Evolutionary conservation across 2,113 vertebrate genomes (phyloP).

Genomic region (Apus apus): DNA sequence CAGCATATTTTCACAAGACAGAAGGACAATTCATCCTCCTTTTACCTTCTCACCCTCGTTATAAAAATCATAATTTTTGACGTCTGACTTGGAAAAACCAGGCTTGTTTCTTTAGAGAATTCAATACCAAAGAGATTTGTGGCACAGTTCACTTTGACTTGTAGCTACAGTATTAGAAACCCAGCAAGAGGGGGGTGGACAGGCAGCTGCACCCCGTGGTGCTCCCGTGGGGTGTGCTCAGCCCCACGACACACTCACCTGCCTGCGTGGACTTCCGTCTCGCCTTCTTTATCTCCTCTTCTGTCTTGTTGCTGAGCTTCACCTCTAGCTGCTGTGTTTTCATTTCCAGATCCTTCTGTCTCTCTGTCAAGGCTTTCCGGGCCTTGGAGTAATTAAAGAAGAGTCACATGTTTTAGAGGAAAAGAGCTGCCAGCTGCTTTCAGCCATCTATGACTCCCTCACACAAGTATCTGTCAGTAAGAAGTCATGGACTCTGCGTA

Average conservation of each 20-base stretch:
- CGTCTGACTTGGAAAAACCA: background rate
- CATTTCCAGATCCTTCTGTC: constrained; percentile 95
- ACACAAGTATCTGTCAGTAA: background rate
- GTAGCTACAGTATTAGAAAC: background rate
- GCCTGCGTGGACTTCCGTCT: constrained; percentile 97
- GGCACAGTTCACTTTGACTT: background rate
- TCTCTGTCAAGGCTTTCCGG: constrained; percentile 90
- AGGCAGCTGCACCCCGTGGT: background rate
- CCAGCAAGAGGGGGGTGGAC: fast-evolving
- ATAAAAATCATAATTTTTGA: background rate
- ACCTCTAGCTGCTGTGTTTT: constrained; percentile 97
- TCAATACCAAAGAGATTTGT: background rate
- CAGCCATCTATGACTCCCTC: background rate
- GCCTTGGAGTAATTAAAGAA: constrained; percentile 76
- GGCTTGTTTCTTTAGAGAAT: background rate
- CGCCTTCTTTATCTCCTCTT: constrained; percentile 98
- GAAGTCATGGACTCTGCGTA: background rate
- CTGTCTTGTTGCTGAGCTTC: constrained; percentile 94
- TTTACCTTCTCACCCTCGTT: background rate
- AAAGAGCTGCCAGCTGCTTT: background rate
- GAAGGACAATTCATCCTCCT: background rate
- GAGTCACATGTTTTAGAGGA: background rate
- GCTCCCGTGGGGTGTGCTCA: background rate
- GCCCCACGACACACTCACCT: constrained; percentile 71
- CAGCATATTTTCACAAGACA: background rate